A percentile compares a stretch with the other conserved stretches of the same genome.
Conservation (phyloP, 2,888 invertebrate genomes). For the Serrognathus titanus region DNA sequence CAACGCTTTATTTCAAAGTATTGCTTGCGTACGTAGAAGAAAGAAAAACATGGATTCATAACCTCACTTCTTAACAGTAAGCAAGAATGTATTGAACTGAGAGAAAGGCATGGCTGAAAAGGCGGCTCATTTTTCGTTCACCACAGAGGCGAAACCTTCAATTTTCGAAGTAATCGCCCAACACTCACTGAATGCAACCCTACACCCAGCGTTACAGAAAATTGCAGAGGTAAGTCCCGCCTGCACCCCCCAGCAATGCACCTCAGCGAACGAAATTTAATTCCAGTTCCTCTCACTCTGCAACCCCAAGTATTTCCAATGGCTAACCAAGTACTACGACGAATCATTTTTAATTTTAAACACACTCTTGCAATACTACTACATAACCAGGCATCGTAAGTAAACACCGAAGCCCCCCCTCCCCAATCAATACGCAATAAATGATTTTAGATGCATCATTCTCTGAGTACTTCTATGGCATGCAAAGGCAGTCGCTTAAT, state of each 20-base stretch:
- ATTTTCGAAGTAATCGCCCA: conserved; percentile 91
- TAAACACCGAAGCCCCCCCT: conserved; percentile 13
- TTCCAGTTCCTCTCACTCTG: conserved; percentile 61
- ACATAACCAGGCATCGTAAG: conserved; percentile 70
- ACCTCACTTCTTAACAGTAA: too few relatives aligned
- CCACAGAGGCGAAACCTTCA: conserved; percentile 72
- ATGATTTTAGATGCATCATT: conserved; percentile 52
- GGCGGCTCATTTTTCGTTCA: conserved; percentile 78
- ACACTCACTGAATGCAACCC: conserved; percentile 74
- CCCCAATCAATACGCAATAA: background rate
- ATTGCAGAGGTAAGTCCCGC: conserved; percentile 62
- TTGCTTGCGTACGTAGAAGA: too few relatives aligned
- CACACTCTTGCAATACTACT: conserved; percentile 69
- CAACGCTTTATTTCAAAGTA: too few relatives aligned
- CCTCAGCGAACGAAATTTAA: too few relatives aligned
- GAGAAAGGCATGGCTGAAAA: conserved; percentile 75
- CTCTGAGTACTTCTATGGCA: conserved; percentile 81
- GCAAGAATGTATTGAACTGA: too few relatives aligned
- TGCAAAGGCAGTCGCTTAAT: conserved; percentile 61
- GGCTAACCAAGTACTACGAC: conserved; percentile 66
- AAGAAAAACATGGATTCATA: too few relatives aligned
- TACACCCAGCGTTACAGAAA: conserved; percentile 80
- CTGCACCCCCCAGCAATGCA: background rate
- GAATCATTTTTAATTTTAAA: conserved; percentile 71
- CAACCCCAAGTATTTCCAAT: conserved; percentile 63